Percentiles rank a stretch among this genome's conserved stretches.
These are phyloP conservation scores for Crepidodera aurea DNA, from an alignment of 2,888 invertebrate species.

Conservation along the genomic window DNA sequence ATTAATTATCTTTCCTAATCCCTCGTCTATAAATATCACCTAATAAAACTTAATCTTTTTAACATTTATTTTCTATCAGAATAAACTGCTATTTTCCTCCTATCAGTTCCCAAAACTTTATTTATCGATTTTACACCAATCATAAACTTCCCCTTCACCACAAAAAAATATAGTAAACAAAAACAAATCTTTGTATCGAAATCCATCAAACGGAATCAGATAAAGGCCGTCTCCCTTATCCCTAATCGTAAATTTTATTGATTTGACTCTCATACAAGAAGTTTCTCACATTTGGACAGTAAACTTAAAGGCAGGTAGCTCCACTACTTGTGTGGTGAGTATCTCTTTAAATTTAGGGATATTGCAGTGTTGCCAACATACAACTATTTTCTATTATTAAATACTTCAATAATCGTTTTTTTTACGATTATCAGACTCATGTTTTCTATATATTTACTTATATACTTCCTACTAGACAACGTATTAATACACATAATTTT, in stretches of 20 bases:
- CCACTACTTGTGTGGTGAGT: conserved; percentile 37
- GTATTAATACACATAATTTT: too few species aligned
- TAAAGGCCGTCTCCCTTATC: conserved; percentile 12
- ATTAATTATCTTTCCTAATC: too few species aligned
- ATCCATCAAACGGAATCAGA: conserved; percentile 19
- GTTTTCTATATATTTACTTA: too few species aligned
- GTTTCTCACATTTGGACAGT: conserved; percentile 29
- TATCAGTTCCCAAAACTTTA: neutral
- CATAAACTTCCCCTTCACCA: conserved; percentile 4
- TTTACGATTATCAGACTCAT: too few species aligned
- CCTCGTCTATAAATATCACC: too few species aligned
- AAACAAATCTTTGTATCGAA: conserved; percentile 21
- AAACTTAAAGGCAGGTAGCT: conserved; percentile 35
- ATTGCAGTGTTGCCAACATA: neutral
- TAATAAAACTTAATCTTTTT: conserved; percentile 1
- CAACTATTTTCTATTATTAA: too few species aligned
- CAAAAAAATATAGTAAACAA: conserved; percentile 21
- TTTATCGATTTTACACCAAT: conserved; percentile 5
- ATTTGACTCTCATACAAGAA: conserved; percentile 31
- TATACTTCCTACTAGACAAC: too few species aligned
- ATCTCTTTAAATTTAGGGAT: conserved; percentile 17
- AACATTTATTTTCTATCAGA: neutral
- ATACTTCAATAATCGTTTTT: too few species aligned
- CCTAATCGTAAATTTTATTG: conserved; percentile 29
- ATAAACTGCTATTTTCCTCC: conserved; percentile 2